Evolutionary conservation across 2,797 vertebrate species (phyloP), one percentile per base, ranked within the genome.

Genomic region (Microctenopoma lineatum): DNA sequence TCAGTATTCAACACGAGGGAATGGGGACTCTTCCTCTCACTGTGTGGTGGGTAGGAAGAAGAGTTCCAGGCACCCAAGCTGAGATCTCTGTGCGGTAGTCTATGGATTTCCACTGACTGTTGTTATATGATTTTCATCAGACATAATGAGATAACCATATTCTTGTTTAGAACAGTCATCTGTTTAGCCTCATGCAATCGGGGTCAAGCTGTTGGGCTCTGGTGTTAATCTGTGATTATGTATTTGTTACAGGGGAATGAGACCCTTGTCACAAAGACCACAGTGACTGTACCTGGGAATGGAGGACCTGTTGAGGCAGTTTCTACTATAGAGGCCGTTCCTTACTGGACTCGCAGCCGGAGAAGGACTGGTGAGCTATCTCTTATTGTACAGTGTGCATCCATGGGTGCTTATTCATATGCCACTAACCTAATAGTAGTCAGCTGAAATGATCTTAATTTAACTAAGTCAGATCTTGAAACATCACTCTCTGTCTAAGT

Each of bases 251-350:
- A 99, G 97, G 95, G 83, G 42, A 98, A 96, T 50, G 97, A 99
- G 81, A 96, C 96, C 54, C 93, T 99, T 42, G 94, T 99, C 63
- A 95, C 98, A 9, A 98, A 95, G 91, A 99, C 97, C 55, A 99
- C 95, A 11, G 87, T 99, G 69, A 97, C 93, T 1, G 95, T 99
- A 21, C 96, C 97, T 36, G 87, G 64, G 0, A 88, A 96, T 63
- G 97, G 97, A 14, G 97, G 97, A 16, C 94, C 96, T 2, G 96
- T 99, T 41, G 97, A 99, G 86, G 97, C 97, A 0, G 84, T 98
- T 39, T 96, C 97, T 2, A 98, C 96, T 51, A 96, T 99, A 73
- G 96, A 99, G 82, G 92, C 95, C 0, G 81, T 98, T 67, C 97
- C 98, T 1, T 96, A 93, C 3, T 94, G 94, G 89, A 95, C 93